Evolutionary conservation across 1,140 invertebrate species (phyloP), one percentile per base, ranked within the genome.

Genomic region (Lucilia cuprina): DNA sequence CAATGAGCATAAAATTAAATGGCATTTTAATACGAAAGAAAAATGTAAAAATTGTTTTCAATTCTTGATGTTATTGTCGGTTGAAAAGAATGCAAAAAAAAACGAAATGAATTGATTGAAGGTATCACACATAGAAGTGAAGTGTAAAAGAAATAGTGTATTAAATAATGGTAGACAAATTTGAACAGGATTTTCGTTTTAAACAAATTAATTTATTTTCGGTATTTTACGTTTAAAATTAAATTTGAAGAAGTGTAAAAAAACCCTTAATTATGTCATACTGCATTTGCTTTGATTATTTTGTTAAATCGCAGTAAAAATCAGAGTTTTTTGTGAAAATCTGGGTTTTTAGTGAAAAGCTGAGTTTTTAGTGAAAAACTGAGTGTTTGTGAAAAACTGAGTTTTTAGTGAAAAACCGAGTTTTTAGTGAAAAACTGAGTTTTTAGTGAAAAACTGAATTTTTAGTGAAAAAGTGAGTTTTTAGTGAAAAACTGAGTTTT

Each of bases 1-100:
- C 65, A 70, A 70, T 70, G 65, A 70, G 65, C 65, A 70, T 21
- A 70, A 70, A 70, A 70, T 70, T 70, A 70, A 70, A 70, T 70
- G 65, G 65, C 17, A 70, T 70, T 70, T 70, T 70, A 70, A 70
- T 70, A 70, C 17, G 19, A 21, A 21, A 25, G 8, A 70, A 30
- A 30, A 70, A 70, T 21, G 19, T 21, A 70, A 70, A 60, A 70
- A 70, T 70, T 70, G 8, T 7, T 70, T 70, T 70, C n/a, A 70
- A 19, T 21, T 70, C 8, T 70, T 70, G n/a, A 2, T 70, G 13
- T 14, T n/a, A 14, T 60, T 60, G 50, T n/a, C 50, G 50, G 13
- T 60, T 60, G 25, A n/a, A 70, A 70, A 21, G 25, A 70, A 21
- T 5, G 65, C 65, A 70, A 21, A 19, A 70, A 10, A n/a, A n/a